Conservation (phyloP, 2,888 invertebrate species). For the Scaptomyza reducta region DNA sequence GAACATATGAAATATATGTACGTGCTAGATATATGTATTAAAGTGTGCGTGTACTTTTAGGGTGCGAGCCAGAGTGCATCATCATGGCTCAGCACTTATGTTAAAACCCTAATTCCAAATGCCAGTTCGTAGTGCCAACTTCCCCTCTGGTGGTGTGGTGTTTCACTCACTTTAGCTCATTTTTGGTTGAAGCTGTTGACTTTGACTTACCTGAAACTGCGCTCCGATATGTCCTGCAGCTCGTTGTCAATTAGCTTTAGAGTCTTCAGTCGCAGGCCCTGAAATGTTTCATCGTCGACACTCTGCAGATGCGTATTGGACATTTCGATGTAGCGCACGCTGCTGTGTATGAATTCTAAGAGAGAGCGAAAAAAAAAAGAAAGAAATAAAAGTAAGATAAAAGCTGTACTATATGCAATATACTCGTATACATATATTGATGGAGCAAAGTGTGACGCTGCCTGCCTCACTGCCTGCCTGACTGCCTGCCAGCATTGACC, state of each 20-base stretch:
- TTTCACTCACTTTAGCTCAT: no score
- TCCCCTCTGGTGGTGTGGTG: no score
- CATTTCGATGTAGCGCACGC: conserved; percentile 92
- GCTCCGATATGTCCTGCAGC: conserved; percentile 91
- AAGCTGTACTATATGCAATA: background rate
- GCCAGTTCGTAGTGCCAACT: background rate
- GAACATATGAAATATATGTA: conserved; percentile 31
- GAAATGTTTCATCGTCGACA: conserved; percentile 92
- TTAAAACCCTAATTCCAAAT: conserved; percentile 35
- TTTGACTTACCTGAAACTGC: conserved; percentile 90
- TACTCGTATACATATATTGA: conserved; percentile 25
- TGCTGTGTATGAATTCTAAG: conserved; percentile 92
- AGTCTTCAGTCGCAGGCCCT: conserved; percentile 90
- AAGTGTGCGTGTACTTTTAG: conserved; percentile 11
- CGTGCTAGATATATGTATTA: conserved; percentile 5
- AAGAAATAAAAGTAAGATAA: background rate
- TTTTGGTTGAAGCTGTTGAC: conserved; percentile 26
- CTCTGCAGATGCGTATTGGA: conserved; percentile 92
- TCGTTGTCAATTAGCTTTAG: conserved; percentile 93
- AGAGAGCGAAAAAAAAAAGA: conserved; percentile 12
- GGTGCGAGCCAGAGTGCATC: conserved; percentile 37
- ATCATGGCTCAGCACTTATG: conserved; percentile 58
- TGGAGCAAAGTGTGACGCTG: conserved; percentile 32
- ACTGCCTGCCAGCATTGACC: conserved; percentile 10
- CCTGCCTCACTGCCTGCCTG: background rate